phyloP scores from a whole-genome alignment of 2,113 vertebrate species.

The Muscicapa adusta region DNA sequence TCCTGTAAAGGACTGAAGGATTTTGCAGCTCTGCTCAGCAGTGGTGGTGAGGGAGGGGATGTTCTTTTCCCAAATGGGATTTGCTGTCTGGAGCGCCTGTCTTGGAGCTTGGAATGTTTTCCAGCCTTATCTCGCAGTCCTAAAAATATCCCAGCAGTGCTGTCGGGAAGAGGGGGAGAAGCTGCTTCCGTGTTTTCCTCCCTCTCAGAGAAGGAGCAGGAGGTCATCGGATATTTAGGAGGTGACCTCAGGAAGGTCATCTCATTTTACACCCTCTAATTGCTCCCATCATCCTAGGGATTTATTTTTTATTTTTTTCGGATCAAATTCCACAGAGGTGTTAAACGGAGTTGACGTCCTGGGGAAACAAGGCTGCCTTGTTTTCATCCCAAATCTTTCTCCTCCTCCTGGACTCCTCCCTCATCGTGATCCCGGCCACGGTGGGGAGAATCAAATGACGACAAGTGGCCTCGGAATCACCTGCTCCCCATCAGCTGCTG shows the following conservation, averaged over 20 bases:
- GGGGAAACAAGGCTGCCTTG: not conserved
- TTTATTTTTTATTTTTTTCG: not conserved
- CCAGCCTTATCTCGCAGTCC: not conserved
- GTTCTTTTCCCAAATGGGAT: not conserved
- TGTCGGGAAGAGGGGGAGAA: not conserved
- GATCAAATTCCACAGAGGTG: not conserved
- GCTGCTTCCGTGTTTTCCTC: not conserved
- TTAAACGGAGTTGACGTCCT: rapidly evolving
- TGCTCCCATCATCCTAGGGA: rapidly evolving
- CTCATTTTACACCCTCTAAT: not conserved
- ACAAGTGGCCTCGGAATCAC: not conserved
- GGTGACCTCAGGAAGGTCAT: not conserved
- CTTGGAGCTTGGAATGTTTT: not conserved
- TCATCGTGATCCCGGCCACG: not conserved
- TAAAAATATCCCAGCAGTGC: not conserved
- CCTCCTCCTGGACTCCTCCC: not conserved
- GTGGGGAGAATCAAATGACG: not conserved
- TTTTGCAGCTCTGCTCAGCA: rapidly evolving
- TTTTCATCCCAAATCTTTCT: not conserved
- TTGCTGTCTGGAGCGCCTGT: not conserved
- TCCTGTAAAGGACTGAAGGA: not conserved
- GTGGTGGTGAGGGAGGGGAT: rapidly evolving
- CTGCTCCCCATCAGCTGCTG: not conserved
- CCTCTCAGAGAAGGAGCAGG: not conserved
- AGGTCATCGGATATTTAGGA: not conserved